Base-by-base conservation (phyloP, 1,140 invertebrate genomes). In the Drosophila virilis region DNA sequence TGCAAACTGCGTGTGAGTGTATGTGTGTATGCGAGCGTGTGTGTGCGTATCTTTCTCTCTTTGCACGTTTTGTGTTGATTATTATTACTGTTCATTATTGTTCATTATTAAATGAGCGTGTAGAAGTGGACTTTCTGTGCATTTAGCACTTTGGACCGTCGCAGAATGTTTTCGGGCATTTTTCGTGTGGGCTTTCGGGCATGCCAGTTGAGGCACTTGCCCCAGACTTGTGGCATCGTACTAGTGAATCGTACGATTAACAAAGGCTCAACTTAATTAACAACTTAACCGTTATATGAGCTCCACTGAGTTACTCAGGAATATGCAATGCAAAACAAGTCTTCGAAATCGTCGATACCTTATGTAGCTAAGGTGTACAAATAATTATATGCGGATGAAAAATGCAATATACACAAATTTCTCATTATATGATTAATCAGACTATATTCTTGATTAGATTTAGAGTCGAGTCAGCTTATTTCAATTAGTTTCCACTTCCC, bases 21-120 rank as follows among this genome's bases (percentile, higher is more conserved):
- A 9, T 58, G 32, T 69, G 32, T 55, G 38, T 73, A 9, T 65
- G 22, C 38, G 13, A 51, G 5, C 48, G 5, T 52, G 13, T 45
- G 15, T 32, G 35, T 59, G 17, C 46, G 38, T 48, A 33, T 46
- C 15, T 32, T 45, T 68, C 46, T 55, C 73, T 67, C 58, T 43
- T 78, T 88, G 74, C 83, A 83, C 79, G 82, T 82, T 88, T 77
- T 67, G 59, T 78, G 83, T 73, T 83, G 79, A 77, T 88, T 74
- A 88, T 88, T 89, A 89, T 89, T 88, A 80, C 64, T 83, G 77
- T 88, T 88, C 83, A 88, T 88, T 88, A 88, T 88, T 88, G 83
- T 88, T 83, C 83, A 88, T 88, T 88, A 88, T 84, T 88, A 88
- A 84, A 88, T 89, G 84, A 84, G 80, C 74, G 68, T 77, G 73